Conservation (phyloP, 2,888 invertebrate species). For the Eupeodes luniger region DNA sequence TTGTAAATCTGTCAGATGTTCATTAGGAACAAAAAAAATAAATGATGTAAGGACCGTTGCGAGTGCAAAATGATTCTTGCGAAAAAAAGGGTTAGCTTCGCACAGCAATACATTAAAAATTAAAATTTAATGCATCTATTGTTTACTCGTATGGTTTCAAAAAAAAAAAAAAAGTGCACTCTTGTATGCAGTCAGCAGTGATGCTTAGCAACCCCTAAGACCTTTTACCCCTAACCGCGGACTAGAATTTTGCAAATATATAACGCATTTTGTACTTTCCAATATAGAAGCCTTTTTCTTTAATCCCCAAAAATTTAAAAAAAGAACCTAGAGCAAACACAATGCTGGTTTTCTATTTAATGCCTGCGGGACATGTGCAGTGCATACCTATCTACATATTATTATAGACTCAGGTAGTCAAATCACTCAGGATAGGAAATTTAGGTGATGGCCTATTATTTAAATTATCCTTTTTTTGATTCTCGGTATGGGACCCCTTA, state of each 20-base stretch:
- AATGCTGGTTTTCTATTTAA: not conserved
- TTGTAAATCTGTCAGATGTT: conserved; percentile 71
- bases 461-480: conserved; percentile 75
- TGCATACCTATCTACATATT: not conserved
- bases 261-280: conserved; percentile 56
- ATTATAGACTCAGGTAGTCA: conserved; percentile 61
- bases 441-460: conserved; percentile 75
- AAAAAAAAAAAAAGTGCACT: conserved; percentile 50
- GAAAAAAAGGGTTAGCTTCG: conserved; percentile 66
- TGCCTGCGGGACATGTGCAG: conserved; percentile 55
- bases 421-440: conserved; percentile 40
- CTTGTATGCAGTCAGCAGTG: conserved; percentile 21
- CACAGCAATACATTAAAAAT: conserved; percentile 75
- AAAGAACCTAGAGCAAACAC: conserved; percentile 48
- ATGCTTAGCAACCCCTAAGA: conserved; percentile 62
- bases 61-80: conserved; percentile 60
- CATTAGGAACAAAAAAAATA: conserved; percentile 26
- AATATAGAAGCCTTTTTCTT: conserved; percentile 29
- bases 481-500: conserved; percentile 60
- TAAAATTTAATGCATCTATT: conserved; percentile 77
- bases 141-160: conserved; percentile 52
- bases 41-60: conserved; percentile 44
- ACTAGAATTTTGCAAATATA: conserved; percentile 71
- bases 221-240: conserved; percentile 70
- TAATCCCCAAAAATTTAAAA: conserved; percentile 50